Evolutionary conservation across 2,888 invertebrate species (phyloP).

Genomic region (Dione vanillae): DNA sequence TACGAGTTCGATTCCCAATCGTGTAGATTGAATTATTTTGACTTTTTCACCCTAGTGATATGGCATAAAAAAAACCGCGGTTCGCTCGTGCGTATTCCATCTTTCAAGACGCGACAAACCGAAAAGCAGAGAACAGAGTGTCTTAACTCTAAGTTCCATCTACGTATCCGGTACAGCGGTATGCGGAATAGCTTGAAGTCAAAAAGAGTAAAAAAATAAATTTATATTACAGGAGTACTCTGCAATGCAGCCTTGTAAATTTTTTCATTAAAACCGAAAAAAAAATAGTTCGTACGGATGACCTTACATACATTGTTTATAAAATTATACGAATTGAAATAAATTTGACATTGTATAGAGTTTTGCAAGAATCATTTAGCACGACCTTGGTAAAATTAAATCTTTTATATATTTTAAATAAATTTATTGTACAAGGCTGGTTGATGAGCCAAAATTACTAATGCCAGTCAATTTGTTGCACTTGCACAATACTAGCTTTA

Average conservation of each 20-base stretch:
- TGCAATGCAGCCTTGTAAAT: background rate
- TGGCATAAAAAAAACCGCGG: too few species aligned
- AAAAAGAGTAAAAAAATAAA: too few species aligned
- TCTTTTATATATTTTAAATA: conserved; percentile 10
- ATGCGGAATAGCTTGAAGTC: too few species aligned
- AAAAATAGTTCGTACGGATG: background rate
- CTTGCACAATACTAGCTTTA: background rate
- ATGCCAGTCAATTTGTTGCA: conserved; percentile 15
- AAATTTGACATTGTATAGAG: background rate
- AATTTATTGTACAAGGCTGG: conserved; percentile 12
- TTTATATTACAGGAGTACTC: too few species aligned
- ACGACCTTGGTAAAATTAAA: conserved; percentile 11
- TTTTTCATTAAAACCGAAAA: background rate
- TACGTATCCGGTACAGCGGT: too few species aligned
- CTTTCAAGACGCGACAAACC: too few species aligned
- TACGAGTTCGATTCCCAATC: too few species aligned
- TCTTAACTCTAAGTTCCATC: too few species aligned
- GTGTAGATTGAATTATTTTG: too few species aligned
- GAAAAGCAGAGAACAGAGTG: too few species aligned
- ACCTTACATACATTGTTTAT: conserved; percentile 4
- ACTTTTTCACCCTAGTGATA: too few species aligned
- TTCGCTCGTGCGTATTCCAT: too few species aligned
- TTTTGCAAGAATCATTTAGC: conserved; percentile 7
- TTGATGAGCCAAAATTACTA: conserved; percentile 22
- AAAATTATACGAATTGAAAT: conserved; percentile 1